These are phyloP conservation scores for Dinothrombium tinctorium DNA, from an alignment of 1,140 invertebrate species.

Conservation along the genomic window DNA sequence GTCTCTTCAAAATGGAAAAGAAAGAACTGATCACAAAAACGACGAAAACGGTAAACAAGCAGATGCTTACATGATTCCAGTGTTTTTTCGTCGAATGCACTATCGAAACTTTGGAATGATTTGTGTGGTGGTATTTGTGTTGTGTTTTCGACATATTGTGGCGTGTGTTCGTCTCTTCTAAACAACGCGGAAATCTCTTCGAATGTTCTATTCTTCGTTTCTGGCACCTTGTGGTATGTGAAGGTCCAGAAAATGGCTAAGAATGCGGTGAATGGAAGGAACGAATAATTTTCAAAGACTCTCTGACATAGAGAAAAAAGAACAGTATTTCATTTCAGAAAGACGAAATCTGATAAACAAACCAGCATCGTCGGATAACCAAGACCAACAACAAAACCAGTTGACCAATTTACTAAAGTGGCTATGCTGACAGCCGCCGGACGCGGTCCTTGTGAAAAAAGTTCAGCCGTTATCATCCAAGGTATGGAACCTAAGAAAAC, in stretches of 20 bases:
- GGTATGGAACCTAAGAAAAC: slow-evolving; percentile 52
- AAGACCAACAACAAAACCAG: slow-evolving; percentile 89
- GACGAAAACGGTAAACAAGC: neutral
- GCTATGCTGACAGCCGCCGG: slow-evolving; percentile 94
- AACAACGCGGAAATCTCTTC: slow-evolving; percentile 85
- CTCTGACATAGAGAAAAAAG: slow-evolving; percentile 28
- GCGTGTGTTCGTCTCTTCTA: slow-evolving; percentile 15
- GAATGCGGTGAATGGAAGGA: slow-evolving; percentile 87
- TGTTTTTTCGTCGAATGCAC: slow-evolving; percentile 1
- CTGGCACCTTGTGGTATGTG: slow-evolving; percentile 90
- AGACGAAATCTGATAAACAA: slow-evolving; percentile 12
- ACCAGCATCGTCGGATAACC: slow-evolving; percentile 80
- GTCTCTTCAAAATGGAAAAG: too few species aligned
- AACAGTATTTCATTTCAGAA: neutral
- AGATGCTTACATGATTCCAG: slow-evolving; percentile 5
- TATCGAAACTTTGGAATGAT: slow-evolving; percentile 8
- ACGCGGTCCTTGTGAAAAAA: slow-evolving; percentile 86
- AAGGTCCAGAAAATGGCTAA: slow-evolving; percentile 90
- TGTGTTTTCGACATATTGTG: too few species aligned
- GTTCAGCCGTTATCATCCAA: slow-evolving; percentile 95
- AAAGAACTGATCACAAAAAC: neutral
- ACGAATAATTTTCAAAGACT: slow-evolving; percentile 75
- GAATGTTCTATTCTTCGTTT: slow-evolving; percentile 95
- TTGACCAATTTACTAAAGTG: slow-evolving; percentile 91
- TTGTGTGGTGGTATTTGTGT: too few species aligned